phyloP scores from a whole-genome alignment of 2,888 invertebrate species.

The Elmis aenea region DNA sequence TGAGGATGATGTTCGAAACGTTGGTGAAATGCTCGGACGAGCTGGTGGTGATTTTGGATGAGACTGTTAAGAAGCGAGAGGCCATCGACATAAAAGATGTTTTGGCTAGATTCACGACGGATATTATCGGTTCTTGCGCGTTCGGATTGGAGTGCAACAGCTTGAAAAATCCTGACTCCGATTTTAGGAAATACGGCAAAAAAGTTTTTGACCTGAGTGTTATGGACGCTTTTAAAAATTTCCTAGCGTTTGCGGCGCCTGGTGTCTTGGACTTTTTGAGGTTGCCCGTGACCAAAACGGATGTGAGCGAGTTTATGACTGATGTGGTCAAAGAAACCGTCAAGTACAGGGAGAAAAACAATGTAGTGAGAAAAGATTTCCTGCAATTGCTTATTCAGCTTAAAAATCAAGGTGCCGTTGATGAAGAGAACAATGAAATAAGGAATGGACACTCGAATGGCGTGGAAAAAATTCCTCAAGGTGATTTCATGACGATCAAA shows the following conservation, averaged over 20 bases:
- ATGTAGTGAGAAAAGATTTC: slow-evolving; percentile 50
- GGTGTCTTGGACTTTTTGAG: slow-evolving; percentile 24
- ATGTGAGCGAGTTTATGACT: slow-evolving; percentile 44
- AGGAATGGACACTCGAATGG: no score
- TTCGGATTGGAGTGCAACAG: slow-evolving; percentile 57
- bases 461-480: no score
- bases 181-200: slow-evolving; percentile 40
- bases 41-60: slow-evolving; percentile 7
- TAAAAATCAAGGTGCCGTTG: slow-evolving; percentile 26
- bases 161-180: slow-evolving; percentile 50
- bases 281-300: slow-evolving; percentile 21
- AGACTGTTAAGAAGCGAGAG: slow-evolving; percentile 4
- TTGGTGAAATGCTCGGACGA: slow-evolving; percentile 10
- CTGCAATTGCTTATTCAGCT: slow-evolving; percentile 51
- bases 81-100: slow-evolving; percentile 40
- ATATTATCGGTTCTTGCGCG: slow-evolving; percentile 55
- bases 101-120: slow-evolving; percentile 53
- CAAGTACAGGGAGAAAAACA: slow-evolving; percentile 45
- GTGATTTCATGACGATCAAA: slow-evolving; percentile 8
- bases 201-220: slow-evolving; percentile 14
- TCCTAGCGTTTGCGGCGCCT: slow-evolving; percentile 18
- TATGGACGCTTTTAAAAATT: slow-evolving; percentile 8
- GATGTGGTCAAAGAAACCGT: slow-evolving; percentile 45
- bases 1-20: slow-evolving; percentile 19
- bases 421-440: no score